These are phyloP conservation scores for Astatotilapia flaviijosephi DNA, from an alignment of 2,113 vertebrate species.

Conservation along the genomic window DNA sequence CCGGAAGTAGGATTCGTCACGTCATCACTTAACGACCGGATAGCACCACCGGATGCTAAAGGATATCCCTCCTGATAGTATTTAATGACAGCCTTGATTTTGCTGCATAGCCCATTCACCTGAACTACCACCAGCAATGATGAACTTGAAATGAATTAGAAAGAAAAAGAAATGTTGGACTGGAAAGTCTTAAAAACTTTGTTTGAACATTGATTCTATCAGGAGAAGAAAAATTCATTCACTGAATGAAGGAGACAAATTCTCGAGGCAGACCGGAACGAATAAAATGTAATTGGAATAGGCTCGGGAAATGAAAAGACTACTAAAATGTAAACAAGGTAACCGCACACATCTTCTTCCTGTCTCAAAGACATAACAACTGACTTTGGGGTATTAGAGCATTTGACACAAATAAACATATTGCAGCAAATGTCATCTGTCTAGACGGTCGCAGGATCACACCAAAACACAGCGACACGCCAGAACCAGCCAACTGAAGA, in stretches of 20 bases:
- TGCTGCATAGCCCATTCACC: neutral
- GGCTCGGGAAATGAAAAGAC: neutral
- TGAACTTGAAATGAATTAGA: neutral
- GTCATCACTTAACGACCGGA: accelerated
- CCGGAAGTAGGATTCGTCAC: accelerated
- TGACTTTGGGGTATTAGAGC: neutral
- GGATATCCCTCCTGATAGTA: accelerated
- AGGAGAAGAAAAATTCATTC: neutral
- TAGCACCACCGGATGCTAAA: neutral
- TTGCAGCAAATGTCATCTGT: neutral
- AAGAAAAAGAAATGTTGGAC: neutral
- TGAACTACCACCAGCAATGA: neutral
- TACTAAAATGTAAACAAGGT: neutral
- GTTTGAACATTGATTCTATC: neutral
- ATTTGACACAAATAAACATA: conserved; percentile 21
- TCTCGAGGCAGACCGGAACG: neutral
- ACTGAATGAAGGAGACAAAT: accelerated
- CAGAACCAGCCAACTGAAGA: neutral
- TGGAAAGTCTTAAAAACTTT: neutral
- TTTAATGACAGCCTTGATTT: accelerated
- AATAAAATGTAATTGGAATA: neutral
- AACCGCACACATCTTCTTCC: neutral
- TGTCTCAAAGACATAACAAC: neutral
- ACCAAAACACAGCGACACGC: neutral
- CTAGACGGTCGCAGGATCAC: conserved; percentile 3